Evolutionary conservation across 2,797 vertebrate species (phyloP).

Genomic region (Bradypodion ventrale): DNA sequence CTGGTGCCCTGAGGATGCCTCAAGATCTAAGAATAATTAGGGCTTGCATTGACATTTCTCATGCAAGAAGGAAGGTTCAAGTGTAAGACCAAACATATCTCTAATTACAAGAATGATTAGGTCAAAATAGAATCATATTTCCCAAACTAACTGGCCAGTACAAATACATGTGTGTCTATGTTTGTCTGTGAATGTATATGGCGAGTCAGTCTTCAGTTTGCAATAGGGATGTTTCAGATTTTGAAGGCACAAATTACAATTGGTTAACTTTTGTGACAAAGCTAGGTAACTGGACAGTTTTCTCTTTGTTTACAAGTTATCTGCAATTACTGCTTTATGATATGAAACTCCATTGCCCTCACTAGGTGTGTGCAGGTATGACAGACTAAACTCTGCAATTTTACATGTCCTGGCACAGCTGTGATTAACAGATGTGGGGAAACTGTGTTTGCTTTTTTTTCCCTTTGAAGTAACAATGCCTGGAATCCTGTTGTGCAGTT

Average conservation of each 20-base stretch:
- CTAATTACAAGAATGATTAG: background rate
- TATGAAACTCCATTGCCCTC: slow-evolving; percentile 61
- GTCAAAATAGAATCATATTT: slow-evolving; percentile 7
- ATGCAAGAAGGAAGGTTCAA: background rate
- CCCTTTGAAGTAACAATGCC: background rate
- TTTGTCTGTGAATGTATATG: background rate
- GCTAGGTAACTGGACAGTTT: background rate
- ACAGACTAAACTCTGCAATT: slow-evolving; percentile 49
- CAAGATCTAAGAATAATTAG: background rate
- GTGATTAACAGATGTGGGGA: background rate
- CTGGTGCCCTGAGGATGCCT: background rate
- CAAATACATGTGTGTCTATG: background rate
- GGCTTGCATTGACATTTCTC: background rate
- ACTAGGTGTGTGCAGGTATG: slow-evolving; percentile 60
- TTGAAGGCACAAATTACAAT: background rate
- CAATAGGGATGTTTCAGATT: background rate
- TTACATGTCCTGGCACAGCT: slow-evolving; percentile 17
- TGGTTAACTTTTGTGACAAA: background rate
- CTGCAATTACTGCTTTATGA: background rate
- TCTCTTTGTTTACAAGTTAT: slow-evolving; percentile 8
- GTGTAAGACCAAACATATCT: background rate
- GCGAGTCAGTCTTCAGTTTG: background rate
- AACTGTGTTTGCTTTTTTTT: background rate
- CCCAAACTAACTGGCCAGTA: background rate
- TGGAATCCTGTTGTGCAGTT: too few relatives aligned